Conservation (phyloP, 2,797 vertebrate genomes). For the Dromococcyx pavoninus region DNA sequence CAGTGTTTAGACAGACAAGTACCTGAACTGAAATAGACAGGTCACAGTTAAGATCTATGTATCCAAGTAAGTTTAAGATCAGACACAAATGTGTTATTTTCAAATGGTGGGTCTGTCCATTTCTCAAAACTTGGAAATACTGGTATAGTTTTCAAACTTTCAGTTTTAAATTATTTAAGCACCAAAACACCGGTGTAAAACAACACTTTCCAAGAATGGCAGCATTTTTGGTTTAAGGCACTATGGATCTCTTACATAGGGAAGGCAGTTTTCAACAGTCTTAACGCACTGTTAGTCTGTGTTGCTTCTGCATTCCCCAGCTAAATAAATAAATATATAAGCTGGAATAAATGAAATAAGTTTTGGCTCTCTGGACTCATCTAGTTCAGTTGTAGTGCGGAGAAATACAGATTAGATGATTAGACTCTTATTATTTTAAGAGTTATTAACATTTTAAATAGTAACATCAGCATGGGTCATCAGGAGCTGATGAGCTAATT, state of each 20-base stretch:
- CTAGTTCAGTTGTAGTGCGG: background rate
- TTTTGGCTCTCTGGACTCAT: background rate
- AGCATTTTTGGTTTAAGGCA: background rate
- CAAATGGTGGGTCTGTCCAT: background rate
- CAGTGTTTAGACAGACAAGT: background rate
- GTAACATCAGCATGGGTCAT: background rate
- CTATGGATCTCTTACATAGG: background rate
- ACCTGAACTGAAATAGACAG: background rate
- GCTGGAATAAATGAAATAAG: background rate
- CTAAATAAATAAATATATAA: background rate
- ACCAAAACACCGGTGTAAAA: background rate
- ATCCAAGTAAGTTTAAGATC: background rate
- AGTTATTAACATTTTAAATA: slow-evolving; percentile 14
- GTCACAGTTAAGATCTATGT: background rate
- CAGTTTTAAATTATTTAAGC: background rate
- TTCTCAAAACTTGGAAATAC: background rate
- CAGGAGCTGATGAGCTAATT: slow-evolving; percentile 23
- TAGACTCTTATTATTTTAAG: slow-evolving; percentile 24
- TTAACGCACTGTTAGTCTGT: background rate
- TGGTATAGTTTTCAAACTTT: background rate
- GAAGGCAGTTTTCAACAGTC: background rate
- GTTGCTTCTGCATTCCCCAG: background rate
- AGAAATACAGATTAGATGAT: slow-evolving; percentile 13
- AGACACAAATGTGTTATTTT: background rate
- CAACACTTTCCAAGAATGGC: background rate